Evolutionary conservation across 2,888 invertebrate species (phyloP), one percentile per base, ranked within the genome.

Genomic region (Tinea semifulvella): DNA sequence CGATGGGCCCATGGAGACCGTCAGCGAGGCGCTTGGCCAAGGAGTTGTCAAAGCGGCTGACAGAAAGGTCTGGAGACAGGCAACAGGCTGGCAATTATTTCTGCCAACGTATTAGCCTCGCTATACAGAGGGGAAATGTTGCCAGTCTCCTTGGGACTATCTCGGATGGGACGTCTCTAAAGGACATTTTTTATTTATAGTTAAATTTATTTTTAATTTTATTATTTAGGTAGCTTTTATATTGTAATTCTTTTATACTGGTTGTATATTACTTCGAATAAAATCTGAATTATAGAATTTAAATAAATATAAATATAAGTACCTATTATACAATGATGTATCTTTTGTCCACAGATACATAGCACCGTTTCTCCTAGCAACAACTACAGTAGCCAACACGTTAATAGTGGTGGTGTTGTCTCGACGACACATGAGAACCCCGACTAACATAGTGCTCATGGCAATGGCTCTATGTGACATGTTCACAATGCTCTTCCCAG

Each of bases 401-500:
- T 79, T 96, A 6, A 94, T 97, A 51, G 94, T 96, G 10, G 86
- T 96, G 25, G 96, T 97, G 1, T 82, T 97, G 22, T 90, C 93
- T 47, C 91, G 94, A 53, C 84, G 91, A 25, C 94, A 96, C 69
- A 96, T 97, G 96, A 70, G 91, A 19, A 92, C 93, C 0, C 94
- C 96, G 0, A 96, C 96, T 3, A 96, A 96, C 71, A 86, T 90
- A n/a, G 92, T 96, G 1, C 84, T 96, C 2, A 90, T 94, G 86
- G 92, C 92, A n/a, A 97, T 97, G 95, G 96, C 97, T 0, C 83
- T 97, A 3, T 94, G 94, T 54, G 97, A 97, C 73, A 91, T 96
- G 88, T 88, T 96, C 66, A 97, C 96, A 0, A 89, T 95, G 60
- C 83, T 94, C 44, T 90, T 94, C 61, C 94, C 95, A 0, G 90